Conservation (phyloP, 2,113 vertebrate genomes). For the Rousettus leschenaultii region DNA sequence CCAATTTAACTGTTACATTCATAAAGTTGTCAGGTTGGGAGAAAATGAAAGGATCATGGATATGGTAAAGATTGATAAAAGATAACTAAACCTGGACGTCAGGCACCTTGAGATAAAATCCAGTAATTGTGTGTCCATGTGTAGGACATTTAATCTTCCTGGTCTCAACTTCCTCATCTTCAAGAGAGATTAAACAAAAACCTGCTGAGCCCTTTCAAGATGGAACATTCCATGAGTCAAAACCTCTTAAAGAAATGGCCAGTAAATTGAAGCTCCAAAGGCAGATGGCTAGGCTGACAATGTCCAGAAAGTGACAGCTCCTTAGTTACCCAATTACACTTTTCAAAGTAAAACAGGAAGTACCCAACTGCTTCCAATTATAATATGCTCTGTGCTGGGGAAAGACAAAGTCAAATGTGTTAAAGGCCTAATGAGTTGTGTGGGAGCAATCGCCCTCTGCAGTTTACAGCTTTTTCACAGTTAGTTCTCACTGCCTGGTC, state of each 20-base stretch:
- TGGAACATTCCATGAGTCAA: slow-evolving; percentile 21
- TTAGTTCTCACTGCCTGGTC: slow-evolving; percentile 57
- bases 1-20: not conserved
- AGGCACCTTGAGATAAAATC: slow-evolving; percentile 1
- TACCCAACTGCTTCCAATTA: slow-evolving; percentile 73
- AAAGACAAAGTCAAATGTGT: slow-evolving; percentile 77
- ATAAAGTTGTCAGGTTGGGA: not conserved
- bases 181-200: not conserved
- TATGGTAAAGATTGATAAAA: not conserved
- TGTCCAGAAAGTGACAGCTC: slow-evolving; percentile 65
- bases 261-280: not conserved
- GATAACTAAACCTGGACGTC: not conserved
- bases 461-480: slow-evolving; percentile 65
- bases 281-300: slow-evolving; percentile 18
- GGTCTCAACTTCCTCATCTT: not conserved
- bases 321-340: slow-evolving; percentile 74
- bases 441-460: slow-evolving; percentile 67
- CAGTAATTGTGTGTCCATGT: not conserved
- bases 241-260: not conserved
- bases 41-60: not conserved
- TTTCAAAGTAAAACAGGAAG: slow-evolving; percentile 70
- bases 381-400: slow-evolving; percentile 45
- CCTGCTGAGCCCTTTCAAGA: not conserved
- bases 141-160: not conserved
- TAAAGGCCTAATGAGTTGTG: slow-evolving; percentile 80